Base-by-base conservation (phyloP, 2,888 invertebrate species). In the Drosophila fulvimacula region DNA sequence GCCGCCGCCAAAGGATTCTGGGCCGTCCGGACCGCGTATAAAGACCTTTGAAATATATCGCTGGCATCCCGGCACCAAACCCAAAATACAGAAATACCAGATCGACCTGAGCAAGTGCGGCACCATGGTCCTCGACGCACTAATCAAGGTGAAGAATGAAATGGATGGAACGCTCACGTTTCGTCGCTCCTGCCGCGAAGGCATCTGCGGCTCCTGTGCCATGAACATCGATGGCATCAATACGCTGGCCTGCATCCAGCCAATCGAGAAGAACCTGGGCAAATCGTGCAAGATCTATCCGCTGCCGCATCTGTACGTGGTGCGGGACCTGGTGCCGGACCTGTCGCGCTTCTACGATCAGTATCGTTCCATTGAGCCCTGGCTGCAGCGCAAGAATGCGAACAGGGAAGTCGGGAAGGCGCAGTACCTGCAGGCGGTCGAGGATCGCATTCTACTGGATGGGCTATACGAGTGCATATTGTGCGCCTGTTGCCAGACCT, bases 201-300 rank as follows among this genome's bases (percentile, higher is more conserved):
- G 99, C 15, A 99, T 99, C 81, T 99, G 99, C 91, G 99, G 99
- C 0, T 99, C 99, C 6, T 99, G 99, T 93, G 96, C 98, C 19
- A 99, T 99, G 99, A 99, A 99, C 93, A 98, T 99, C 92, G 96
- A 96, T 53, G 99, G 99, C 7, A 93, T 95, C 0, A 99, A 99
- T 92, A 98, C 98, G 0, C 93, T 99, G 51, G 98, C 99, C 24
- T 99, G 99, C 92, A 97, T 97, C 86, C 94, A 94, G 30, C 80
- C 79, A 34, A 98, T 98, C 83, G 97, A 98, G 92, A 94, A 94
- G 34, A 80, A 77, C 27, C 21, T 71, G 34, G 94, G 94, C 38
- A 96, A 96, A 88, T 93, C 95, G 0, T 92, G 95, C 19, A 97
- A 97, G 90, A 96, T 99, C 80, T 99, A 99, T 92, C 99, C 99